Percentiles rank a stretch among this genome's conserved stretches.
Evolutionary conservation across 2,113 vertebrate species (phyloP).

Genomic region (Cyrtonyx montezumae): DNA sequence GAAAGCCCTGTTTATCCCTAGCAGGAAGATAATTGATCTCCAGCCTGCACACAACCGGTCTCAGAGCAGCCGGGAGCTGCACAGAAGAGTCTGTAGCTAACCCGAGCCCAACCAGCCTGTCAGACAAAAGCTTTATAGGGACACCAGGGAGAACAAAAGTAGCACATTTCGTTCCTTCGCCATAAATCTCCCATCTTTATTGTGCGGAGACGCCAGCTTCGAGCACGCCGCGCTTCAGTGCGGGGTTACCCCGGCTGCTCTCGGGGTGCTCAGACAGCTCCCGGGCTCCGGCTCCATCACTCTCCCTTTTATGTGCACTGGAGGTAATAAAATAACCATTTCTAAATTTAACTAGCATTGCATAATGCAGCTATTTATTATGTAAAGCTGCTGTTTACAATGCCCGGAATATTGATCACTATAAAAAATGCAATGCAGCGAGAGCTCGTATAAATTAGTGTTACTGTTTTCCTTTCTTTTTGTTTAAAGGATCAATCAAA

Average conservation of each 20-base stretch:
- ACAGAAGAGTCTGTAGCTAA: conserved; percentile 5
- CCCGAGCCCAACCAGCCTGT: conserved; percentile 36
- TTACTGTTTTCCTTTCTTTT: conserved; percentile 62
- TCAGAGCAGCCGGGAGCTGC: conserved; percentile 56
- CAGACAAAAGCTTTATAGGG: conserved; percentile 65
- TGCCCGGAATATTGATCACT: conserved; percentile 64
- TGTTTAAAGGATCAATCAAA: conserved; percentile 77
- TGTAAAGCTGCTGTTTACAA: conserved; percentile 72
- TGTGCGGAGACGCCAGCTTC: conserved; percentile 49
- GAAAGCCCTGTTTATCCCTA: conserved; percentile 55
- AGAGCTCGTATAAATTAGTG: conserved; percentile 63
- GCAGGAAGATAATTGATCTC: conserved; percentile 71
- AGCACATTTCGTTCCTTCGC: conserved; percentile 59
- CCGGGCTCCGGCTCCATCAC: conserved; percentile 40
- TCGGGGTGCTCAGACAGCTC: conserved; percentile 38
- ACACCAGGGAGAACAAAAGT: conserved; percentile 67
- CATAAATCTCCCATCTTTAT: conserved; percentile 73
- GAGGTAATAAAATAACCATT: conserved; percentile 76
- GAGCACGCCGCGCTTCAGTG: not conserved
- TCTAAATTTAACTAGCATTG: conserved; percentile 79
- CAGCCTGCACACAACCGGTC: conserved; percentile 55
- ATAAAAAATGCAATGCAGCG: conserved; percentile 55
- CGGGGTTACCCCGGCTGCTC: conserved; percentile 5
- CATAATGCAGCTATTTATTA: conserved; percentile 78
- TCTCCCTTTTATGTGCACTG: conserved; percentile 60